phyloP scores from a whole-genome alignment of 1,140 invertebrate genomes.

The Glomeris maerens region DNA sequence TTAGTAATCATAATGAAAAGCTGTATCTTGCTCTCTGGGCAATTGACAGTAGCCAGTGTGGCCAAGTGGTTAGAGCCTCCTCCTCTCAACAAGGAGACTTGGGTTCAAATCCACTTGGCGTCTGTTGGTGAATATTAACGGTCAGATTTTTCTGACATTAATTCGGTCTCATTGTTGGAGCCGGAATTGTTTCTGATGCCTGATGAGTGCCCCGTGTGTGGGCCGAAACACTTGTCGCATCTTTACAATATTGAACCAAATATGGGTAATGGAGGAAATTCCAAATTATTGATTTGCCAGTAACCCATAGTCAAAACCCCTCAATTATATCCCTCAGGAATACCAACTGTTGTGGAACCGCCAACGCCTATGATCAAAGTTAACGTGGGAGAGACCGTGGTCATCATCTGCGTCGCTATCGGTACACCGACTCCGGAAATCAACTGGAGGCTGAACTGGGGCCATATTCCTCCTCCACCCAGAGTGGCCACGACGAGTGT shows the following conservation, averaged over 20 bases:
- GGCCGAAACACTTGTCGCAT: no score
- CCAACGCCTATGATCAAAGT: slow-evolving; percentile 54
- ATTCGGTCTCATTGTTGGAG: background rate
- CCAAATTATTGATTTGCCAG: no score
- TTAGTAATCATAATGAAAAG: background rate
- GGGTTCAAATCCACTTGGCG: no score
- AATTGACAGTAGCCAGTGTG: no score
- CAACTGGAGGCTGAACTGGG: slow-evolving; percentile 94
- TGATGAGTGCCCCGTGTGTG: no score
- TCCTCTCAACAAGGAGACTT: background rate
- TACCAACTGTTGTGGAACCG: slow-evolving; percentile 47
- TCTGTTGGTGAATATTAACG: background rate
- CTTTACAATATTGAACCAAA: no score
- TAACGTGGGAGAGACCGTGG: slow-evolving; percentile 52
- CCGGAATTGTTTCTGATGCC: slow-evolving; percentile 14
- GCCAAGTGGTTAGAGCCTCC: no score
- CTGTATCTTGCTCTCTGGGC: background rate
- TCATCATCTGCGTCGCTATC: slow-evolving; percentile 66
- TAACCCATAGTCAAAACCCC: no score
- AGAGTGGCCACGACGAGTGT: slow-evolving; percentile 61
- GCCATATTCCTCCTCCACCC: slow-evolving; percentile 63
- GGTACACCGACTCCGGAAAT: slow-evolving; percentile 82
- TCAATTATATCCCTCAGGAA: slow-evolving; percentile 26
- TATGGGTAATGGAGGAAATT: no score
- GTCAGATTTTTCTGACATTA: no score